A percentile compares a stretch with the other conserved stretches of the same genome.
These are phyloP conservation scores for Megaustenia siamemsis DNA, from an alignment of 2,888 invertebrate genomes.

Conservation along the genomic window DNA sequence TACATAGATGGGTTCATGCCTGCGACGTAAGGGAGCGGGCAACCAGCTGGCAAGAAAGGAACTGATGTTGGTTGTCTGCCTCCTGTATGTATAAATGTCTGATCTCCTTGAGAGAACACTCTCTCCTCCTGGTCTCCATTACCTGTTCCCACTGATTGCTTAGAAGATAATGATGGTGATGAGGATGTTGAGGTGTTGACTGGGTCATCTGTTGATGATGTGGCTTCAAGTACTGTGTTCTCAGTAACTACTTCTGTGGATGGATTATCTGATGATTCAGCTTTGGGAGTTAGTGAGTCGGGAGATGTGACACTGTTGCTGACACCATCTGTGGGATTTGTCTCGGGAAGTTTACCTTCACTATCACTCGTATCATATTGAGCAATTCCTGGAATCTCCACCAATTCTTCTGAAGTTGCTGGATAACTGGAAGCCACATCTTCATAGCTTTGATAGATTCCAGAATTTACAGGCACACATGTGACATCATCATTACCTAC, in stretches of 20 bases:
- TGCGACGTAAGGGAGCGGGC: constrained; percentile 11
- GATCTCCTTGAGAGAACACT: constrained; percentile 40
- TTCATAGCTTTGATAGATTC: constrained; percentile 45
- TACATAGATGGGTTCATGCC: constrained; percentile 40
- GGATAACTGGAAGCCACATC: not conserved
- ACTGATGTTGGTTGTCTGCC: constrained; percentile 35
- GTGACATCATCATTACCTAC: constrained; percentile 24
- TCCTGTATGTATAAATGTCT: constrained; percentile 28
- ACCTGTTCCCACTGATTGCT: not conserved
- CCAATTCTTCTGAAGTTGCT: not conserved
- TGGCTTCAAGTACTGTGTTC: constrained; percentile 18
- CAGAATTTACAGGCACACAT: not conserved
- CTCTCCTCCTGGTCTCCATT: constrained; percentile 42
- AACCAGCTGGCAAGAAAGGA: constrained; percentile 30
- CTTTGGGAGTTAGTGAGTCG: not conserved
- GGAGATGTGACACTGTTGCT: no score
- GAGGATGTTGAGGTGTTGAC: not conserved
- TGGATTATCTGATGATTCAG: not conserved
- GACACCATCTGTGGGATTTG: not conserved
- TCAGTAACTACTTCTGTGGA: not conserved
- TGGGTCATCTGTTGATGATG: not conserved
- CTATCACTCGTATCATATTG: not conserved
- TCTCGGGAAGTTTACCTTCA: not conserved
- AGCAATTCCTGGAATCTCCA: not conserved
- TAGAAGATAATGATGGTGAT: not conserved